Base-by-base conservation (phyloP, 2,888 invertebrate species). In the Drosophila phalerata region DNA sequence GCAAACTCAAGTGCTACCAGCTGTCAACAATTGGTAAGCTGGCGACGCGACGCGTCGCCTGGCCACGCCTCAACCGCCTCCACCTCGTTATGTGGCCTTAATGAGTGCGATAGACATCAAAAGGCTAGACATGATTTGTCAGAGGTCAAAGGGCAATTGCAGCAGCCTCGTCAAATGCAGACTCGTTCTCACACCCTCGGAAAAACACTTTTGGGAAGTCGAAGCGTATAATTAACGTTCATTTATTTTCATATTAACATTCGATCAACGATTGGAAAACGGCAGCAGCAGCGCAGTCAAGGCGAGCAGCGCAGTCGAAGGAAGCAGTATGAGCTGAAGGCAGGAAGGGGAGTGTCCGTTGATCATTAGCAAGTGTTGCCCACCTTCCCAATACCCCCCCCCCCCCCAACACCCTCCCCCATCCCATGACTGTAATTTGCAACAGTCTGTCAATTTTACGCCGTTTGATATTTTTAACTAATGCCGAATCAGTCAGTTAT, bases 231-330 rank as follows among this genome's bases (percentile, higher is more conserved):
- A 90, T 90, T 90, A 90, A 85, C 82, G 62, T 79, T 80, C 88
- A 90, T 90, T 90, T 90, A 90, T 88, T 90, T 90, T 81, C 81
- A 68, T 77, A 90, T 89, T 90, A 90, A 88, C 84, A 88, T 88
- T 85, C 67, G 88, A 84, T 85, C 77, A 77, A 71, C 57, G 66
- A n/a, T n/a, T 53, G 55, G 32, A 64, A 30, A 48, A 25, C 57
- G 38, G 25, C 47, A 66, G 60, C 63, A 42, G 43, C 28, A 28
- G 8, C 28, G 28, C 22, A 22, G 11, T 19, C 19, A 19, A 19
- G 4, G 42, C 5, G 22, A 25, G 25, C n/a, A 40, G 48, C 1
- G 45, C 10, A 3, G 17, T 2, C 19, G 17, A 5, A 9, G 6
- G 6, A 15, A 5, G 25, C 19, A 25, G 30, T 17, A 10, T 19